Conservation (phyloP, 2,113 vertebrate species). For the Neofelis nebulosa region DNA sequence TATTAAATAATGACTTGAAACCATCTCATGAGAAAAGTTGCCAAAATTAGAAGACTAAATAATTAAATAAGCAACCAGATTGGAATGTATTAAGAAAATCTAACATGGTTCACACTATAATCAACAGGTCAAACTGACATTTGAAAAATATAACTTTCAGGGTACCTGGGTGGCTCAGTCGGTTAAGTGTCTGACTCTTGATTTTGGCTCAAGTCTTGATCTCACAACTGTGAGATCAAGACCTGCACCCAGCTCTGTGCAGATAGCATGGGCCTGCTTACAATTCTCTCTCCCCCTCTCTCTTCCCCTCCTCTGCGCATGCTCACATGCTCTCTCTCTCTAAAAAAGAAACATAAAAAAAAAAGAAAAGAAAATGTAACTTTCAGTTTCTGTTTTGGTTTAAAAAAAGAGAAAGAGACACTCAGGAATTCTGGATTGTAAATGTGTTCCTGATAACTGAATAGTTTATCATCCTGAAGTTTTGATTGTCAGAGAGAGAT, state of each 20-base stretch:
- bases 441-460: neutral
- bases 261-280: no score
- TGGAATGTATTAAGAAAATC: neutral
- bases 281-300: no score
- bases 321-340: no score
- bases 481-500: conserved; percentile 25
- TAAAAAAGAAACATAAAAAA: no score
- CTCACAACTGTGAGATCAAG: no score
- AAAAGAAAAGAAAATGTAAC: neutral
- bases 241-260: no score
- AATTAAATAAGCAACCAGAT: neutral
- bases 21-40: neutral
- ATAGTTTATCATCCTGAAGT: neutral
- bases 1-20: neutral
- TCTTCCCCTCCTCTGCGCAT: no score
- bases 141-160: conserved; percentile 31
- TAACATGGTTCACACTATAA: neutral
- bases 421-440: neutral
- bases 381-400: conserved; percentile 65
- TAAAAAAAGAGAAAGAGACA: conserved; percentile 34
- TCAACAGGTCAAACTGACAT: conserved; percentile 22
- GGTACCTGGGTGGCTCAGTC: no score
- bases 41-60: neutral
- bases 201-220: no score
- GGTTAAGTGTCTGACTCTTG: no score